Evolutionary conservation across 2,888 invertebrate genomes (phyloP), one percentile per base, ranked within the genome.

Genomic region (Lasioglossum vierecki): DNA sequence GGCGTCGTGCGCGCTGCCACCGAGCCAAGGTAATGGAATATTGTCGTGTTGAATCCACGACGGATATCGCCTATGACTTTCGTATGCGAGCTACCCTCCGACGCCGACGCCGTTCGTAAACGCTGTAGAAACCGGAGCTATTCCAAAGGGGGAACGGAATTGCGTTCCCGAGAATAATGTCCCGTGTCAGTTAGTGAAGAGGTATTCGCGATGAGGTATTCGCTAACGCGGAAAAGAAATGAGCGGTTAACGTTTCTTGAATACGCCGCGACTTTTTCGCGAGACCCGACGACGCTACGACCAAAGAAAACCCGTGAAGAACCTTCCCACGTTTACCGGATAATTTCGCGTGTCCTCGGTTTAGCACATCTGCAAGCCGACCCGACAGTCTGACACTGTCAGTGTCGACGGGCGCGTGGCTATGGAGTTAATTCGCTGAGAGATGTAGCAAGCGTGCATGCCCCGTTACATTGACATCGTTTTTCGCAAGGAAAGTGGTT

Each of bases 11-110:
- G 79, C 77, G 68, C 30, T n/a, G 76, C 83, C 46, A 63, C 79
- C 26, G 76, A 71, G 76, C 83, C 80, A 53, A 71, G 77, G 82
- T 88, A 90, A 90, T 90, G 82, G 90, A 90, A 90, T 90, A 88
- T 90, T 77, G 83, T 83, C 79, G 80, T 30, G 78, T 76, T 81
- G 80, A 80, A 79, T 87, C 73, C 70, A 57, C 83, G 71, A 80
- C 79, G 57, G 74, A 82, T 84, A 82, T 83, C 80, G 75, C 79
- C 79, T 80, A 84, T 85, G 85, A 80, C 84, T 85, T 85, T 72
- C 84, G 63, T 74, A 41, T n/a, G 80, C 74, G 60, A 63, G 60
- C 5, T 63, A 53, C 60, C 26, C 26, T 26, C 26, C 26, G 60
- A 57, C n/a, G 57, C n/a, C 53, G 22, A 22, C 15, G 26, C 15